These are phyloP conservation scores for Drosophila paranaensis DNA, from an alignment of 2,888 invertebrate genomes.

Conservation along the genomic window DNA sequence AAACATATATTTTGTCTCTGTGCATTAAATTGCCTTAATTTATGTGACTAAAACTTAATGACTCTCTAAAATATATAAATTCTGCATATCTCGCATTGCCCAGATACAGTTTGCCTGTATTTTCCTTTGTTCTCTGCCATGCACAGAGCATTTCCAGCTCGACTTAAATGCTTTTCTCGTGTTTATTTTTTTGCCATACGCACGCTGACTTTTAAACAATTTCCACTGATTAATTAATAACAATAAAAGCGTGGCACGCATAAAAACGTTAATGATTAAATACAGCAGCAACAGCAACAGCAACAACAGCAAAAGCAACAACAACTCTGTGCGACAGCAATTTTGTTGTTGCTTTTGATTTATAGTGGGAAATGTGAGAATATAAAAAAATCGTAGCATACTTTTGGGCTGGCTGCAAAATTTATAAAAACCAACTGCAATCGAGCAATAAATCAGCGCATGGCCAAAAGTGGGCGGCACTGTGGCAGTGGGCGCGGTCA, in stretches of 20 bases:
- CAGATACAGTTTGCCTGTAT: too few species aligned
- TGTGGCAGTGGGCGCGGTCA: slow-evolving; percentile 50
- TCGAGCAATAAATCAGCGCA: slow-evolving; percentile 72
- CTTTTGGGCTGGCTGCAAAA: slow-evolving; percentile 57
- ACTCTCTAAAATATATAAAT: too few species aligned
- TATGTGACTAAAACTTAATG: too few species aligned
- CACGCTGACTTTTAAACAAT: slow-evolving; percentile 52
- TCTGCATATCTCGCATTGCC: too few species aligned
- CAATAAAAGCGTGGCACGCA: slow-evolving; percentile 63
- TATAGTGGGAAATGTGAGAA: slow-evolving; percentile 67
- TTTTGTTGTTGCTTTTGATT: slow-evolving; percentile 73
- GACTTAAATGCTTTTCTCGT: not conserved
- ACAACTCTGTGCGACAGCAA: slow-evolving; percentile 26
- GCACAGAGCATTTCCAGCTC: slow-evolving; percentile 19
- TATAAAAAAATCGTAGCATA: slow-evolving; percentile 61
- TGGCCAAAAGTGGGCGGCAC: slow-evolving; percentile 63
- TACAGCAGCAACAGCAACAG: slow-evolving; percentile 40
- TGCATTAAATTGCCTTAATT: too few species aligned
- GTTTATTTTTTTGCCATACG: slow-evolving; percentile 27
- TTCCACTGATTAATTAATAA: slow-evolving; percentile 77
- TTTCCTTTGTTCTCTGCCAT: not conserved
- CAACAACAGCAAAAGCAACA: not conserved
- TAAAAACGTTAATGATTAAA: slow-evolving; percentile 69
- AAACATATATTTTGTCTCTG: too few species aligned
- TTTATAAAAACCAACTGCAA: slow-evolving; percentile 35